Evolutionary conservation across 2,888 invertebrate species (phyloP).

Genomic region (Cryptocephalus primarius): DNA sequence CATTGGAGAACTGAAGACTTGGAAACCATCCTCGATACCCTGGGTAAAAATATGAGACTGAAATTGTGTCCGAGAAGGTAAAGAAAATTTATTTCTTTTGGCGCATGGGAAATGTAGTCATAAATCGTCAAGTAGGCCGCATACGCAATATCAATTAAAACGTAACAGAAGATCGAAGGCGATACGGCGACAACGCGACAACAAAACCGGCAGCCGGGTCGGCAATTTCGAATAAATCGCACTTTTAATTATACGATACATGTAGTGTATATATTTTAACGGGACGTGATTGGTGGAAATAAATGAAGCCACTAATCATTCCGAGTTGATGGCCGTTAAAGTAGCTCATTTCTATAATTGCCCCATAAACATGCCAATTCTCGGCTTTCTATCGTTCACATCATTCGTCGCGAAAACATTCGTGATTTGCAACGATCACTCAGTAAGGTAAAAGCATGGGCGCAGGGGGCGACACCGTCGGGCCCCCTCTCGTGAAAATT

Average conservation of each 20-base stretch:
- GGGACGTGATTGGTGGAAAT: conserved; percentile 34
- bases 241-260: conserved; percentile 33
- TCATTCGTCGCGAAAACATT: conserved; percentile 14
- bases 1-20: too few species aligned
- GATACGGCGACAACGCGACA: conserved; percentile 16
- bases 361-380: conserved; percentile 36
- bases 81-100: too few species aligned
- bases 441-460: conserved; percentile 1
- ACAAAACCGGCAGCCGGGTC: conserved; percentile 22
- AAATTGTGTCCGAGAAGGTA: too few species aligned
- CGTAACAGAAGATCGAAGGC: too few species aligned
- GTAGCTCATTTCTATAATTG: conserved; percentile 37
- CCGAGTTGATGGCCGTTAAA: conserved; percentile 33
- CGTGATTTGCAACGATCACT: conserved; percentile 17
- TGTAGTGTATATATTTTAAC: conserved; percentile 29
- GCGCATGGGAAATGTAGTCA: too few species aligned
- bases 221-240: conserved; percentile 31
- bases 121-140: too few species aligned
- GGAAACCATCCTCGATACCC: too few species aligned
- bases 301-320: conserved; percentile 37
- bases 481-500: too few species aligned
- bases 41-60: too few species aligned
- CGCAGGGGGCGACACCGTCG: too few species aligned
- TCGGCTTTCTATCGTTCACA: conserved; percentile 14
- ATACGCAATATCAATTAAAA: too few species aligned